Conservation (phyloP, 2,797 vertebrate genomes). For the Schizothorax lantsangensis region DNA sequence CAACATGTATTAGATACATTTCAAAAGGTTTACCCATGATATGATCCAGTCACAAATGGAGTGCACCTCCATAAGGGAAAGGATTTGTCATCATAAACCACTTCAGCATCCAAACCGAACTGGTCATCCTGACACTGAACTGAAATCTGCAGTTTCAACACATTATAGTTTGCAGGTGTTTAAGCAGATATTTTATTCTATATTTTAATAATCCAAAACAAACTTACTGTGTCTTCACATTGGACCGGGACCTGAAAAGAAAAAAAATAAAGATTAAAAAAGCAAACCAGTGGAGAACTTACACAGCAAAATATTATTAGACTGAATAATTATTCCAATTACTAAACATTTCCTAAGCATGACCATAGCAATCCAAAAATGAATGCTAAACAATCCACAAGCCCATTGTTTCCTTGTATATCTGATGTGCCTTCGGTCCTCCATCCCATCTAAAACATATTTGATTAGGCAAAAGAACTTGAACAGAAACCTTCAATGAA, state of each 20-base stretch:
- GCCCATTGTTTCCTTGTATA: background rate
- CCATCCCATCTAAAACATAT: background rate
- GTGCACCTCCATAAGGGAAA: conserved; percentile 26
- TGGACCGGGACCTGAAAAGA: conserved; percentile 43
- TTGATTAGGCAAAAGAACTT: background rate
- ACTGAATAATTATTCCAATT: background rate
- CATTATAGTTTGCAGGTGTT: background rate
- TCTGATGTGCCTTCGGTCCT: background rate
- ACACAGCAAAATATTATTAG: background rate
- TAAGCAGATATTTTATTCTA: background rate
- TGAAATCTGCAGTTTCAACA: conserved; percentile 25
- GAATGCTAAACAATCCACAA: background rate
- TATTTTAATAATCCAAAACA: background rate
- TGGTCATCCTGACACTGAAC: conserved; percentile 52
- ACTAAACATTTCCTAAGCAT: too few relatives aligned
- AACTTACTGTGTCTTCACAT: conserved; percentile 17
- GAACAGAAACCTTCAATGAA: background rate
- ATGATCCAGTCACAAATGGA: conserved; percentile 7
- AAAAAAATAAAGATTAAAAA: background rate
- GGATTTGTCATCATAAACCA: conserved; percentile 32
- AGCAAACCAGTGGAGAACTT: background rate
- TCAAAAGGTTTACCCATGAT: background rate
- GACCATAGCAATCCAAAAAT: background rate
- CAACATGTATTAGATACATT: background rate
- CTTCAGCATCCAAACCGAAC: conserved; percentile 32